Percentiles rank a stretch among this genome's conserved stretches.
phyloP scores from a whole-genome alignment of 2,113 vertebrate genomes.

The Rhynchomys soricoides region DNA sequence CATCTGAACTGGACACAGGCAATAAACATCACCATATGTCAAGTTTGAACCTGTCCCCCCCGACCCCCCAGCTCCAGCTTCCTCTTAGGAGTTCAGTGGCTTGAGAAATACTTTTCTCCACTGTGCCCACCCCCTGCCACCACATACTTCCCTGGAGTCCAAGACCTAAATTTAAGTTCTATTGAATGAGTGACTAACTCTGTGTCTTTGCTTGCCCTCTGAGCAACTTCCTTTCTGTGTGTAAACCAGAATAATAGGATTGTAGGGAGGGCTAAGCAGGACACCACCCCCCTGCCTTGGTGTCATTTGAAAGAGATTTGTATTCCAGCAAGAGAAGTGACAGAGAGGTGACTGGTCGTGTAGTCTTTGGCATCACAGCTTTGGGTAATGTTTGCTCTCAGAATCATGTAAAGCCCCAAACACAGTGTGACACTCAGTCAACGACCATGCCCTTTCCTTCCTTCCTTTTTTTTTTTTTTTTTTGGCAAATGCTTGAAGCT shows the following conservation, averaged over 20 bases:
- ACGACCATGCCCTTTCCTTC: background rate
- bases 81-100: background rate
- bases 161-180: background rate
- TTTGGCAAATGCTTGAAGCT: background rate
- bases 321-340: background rate
- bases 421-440: background rate
- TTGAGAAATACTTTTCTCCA: background rate
- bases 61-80: background rate
- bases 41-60: fast-evolving
- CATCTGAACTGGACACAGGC: background rate
- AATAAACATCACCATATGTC: background rate
- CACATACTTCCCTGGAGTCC: background rate
- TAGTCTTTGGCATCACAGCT: background rate
- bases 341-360: fast-evolving
- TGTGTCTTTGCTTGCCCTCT: background rate
- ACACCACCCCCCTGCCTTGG: background rate
- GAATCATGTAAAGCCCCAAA: background rate
- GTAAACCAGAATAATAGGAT: background rate
- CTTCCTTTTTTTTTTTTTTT: conserved; percentile 60
- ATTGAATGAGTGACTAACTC: background rate
- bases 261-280: background rate
- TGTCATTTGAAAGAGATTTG: background rate
- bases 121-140: fast-evolving
- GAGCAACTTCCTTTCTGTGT: background rate
- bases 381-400: background rate